A percentile compares a stretch with the other conserved stretches of the same genome.
Evolutionary conservation across 2,888 invertebrate species (phyloP).

Genomic region (Odontomyia ornata): DNA sequence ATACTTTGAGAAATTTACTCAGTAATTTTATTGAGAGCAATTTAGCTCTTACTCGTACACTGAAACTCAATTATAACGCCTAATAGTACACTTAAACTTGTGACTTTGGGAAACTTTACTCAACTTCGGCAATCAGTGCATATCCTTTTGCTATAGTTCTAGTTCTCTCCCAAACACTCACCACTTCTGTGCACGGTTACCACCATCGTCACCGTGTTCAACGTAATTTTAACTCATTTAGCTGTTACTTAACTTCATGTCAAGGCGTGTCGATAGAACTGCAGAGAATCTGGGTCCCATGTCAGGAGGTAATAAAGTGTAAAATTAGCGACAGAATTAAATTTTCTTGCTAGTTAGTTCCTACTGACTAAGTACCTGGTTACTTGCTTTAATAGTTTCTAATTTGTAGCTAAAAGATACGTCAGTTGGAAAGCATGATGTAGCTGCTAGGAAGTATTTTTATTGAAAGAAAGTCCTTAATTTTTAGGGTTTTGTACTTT

Average conservation of each 20-base stretch:
- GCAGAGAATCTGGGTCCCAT: conserved; percentile 18
- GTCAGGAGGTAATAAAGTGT: conserved; percentile 38
- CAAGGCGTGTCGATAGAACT: neutral
- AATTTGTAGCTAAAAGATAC: too few species aligned
- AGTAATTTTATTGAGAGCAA: conserved; percentile 28
- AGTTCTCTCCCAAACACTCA: neutral
- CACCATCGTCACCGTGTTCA: neutral
- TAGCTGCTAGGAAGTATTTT: too few species aligned
- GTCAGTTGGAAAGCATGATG: too few species aligned
- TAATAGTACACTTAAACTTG: conserved; percentile 39
- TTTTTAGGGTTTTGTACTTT: too few species aligned
- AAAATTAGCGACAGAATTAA: conserved; percentile 38
- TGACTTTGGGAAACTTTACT: conserved; percentile 29
- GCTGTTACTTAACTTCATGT: conserved; percentile 14
- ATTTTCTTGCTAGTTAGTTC: conserved; percentile 16
- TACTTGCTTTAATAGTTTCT: neutral
- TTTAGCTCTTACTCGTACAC: conserved; percentile 12
- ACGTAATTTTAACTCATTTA: conserved; percentile 33
- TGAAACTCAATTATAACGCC: conserved; percentile 28
- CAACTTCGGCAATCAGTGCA: too few species aligned
- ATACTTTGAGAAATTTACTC: conserved; percentile 11
- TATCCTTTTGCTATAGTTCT: neutral
- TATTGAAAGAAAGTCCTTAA: too few species aligned
- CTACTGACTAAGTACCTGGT: neutral
- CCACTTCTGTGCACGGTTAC: neutral